Evolutionary conservation across 2,113 vertebrate species (phyloP).

Genomic region (Halichoerus grypus): DNA sequence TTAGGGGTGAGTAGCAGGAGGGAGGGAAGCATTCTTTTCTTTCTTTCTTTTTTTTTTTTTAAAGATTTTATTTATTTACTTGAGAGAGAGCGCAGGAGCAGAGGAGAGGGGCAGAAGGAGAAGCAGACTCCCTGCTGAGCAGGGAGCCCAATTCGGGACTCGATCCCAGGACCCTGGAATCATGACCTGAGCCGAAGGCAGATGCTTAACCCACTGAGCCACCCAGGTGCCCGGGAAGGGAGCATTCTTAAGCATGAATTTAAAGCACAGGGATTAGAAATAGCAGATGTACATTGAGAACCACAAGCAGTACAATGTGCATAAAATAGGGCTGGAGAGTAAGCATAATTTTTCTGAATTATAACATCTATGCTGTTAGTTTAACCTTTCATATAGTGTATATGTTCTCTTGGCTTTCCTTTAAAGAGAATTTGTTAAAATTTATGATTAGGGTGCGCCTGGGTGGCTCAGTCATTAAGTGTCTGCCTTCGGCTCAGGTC

Average conservation of each 20-base stretch:
- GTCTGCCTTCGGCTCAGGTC: no score
- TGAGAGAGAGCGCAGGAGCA: no score
- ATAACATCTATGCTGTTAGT: not conserved
- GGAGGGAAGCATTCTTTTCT: not conserved
- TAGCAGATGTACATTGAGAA: not conserved
- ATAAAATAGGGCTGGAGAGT: not conserved
- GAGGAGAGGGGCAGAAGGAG: no score
- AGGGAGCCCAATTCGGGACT: no score
- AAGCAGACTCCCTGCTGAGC: no score
- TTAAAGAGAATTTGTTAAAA: slow-evolving; percentile 57
- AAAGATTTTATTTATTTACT: no score
- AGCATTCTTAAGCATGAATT: not conserved
- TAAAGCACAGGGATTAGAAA: not conserved
- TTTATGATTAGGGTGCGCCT: not conserved
- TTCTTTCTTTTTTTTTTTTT: not conserved
- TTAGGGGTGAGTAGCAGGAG: not conserved
- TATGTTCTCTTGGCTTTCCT: slow-evolving; percentile 24
- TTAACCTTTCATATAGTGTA: slow-evolving; percentile 35
- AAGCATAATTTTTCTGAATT: slow-evolving; percentile 59
- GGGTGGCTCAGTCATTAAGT: no score
- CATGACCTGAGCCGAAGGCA: no score
- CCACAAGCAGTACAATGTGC: not conserved
- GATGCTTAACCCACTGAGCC: no score
- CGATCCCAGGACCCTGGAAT: no score
- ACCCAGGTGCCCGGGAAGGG: not conserved